phyloP scores from a whole-genome alignment of 2,113 vertebrate genomes.

The Columbina picui region DNA sequence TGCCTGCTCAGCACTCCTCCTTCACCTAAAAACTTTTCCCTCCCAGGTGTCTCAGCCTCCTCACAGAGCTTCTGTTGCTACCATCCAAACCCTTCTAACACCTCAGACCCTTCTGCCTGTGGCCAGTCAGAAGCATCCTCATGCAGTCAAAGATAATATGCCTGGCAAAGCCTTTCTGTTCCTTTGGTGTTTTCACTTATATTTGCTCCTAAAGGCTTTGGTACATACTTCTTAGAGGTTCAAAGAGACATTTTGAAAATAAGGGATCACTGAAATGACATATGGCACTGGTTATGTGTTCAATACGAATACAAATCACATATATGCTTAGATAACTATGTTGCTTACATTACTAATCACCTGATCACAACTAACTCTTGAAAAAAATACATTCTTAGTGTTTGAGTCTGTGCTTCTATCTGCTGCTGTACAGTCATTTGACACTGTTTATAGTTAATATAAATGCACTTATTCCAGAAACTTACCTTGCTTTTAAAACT shows the following conservation, averaged over 20 bases:
- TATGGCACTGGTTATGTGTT: background rate
- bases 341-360: background rate
- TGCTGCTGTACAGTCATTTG: background rate
- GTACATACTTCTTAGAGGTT: background rate
- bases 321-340: background rate
- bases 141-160: background rate
- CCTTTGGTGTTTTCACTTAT: background rate
- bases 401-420: background rate
- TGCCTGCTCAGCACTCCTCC: background rate
- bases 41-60: background rate
- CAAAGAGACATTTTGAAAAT: background rate
- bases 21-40: background rate
- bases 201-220: background rate
- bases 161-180: background rate
- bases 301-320: background rate
- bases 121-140: background rate
- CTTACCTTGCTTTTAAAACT: background rate
- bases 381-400: background rate
- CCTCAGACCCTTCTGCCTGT: background rate
- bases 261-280: background rate
- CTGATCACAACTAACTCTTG: background rate
- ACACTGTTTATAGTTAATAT: background rate
- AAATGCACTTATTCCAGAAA: background rate
- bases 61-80: background rate
- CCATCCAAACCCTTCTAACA: background rate